A percentile compares a stretch with the other conserved stretches of the same genome.
phyloP scores from a whole-genome alignment of 2,113 vertebrate species.

The Cryptomyrus ogoouensis region DNA sequence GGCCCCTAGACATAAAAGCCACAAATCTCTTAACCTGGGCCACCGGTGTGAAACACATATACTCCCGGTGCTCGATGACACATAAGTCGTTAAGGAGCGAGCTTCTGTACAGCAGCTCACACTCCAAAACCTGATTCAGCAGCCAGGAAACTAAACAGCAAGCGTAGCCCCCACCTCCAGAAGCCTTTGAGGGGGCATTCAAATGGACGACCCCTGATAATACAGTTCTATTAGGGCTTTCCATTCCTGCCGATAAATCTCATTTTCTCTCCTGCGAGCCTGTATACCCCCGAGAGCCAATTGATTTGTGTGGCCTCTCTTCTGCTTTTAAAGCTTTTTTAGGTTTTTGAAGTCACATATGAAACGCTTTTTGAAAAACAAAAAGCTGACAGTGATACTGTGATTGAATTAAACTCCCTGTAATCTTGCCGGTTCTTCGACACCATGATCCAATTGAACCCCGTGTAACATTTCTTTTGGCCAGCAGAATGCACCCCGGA shows the following conservation, averaged over 20 bases:
- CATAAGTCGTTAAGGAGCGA: neutral
- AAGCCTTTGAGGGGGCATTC: slow-evolving; percentile 25
- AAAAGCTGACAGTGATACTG: neutral
- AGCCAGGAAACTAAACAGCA: neutral
- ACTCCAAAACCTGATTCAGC: neutral
- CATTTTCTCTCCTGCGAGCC: neutral
- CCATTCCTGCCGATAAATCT: slow-evolving; percentile 20
- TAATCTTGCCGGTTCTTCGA: neutral
- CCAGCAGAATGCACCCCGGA: neutral
- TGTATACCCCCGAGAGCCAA: slow-evolving; percentile 6
- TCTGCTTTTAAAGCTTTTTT: slow-evolving; percentile 13
- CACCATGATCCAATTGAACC: neutral
- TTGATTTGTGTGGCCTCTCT: slow-evolving; percentile 13
- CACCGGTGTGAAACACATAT: neutral
- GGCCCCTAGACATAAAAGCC: slow-evolving; percentile 10
- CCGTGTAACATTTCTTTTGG: neutral
- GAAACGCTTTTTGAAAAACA: neutral
- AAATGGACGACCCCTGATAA: slow-evolving; percentile 31
- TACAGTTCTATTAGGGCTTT: slow-evolving; percentile 25
- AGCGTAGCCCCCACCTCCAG: neutral
- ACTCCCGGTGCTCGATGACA: neutral
- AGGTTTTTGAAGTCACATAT: neutral
- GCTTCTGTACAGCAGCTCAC: neutral
- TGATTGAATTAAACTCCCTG: slow-evolving; percentile 8
- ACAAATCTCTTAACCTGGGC: neutral